Evolutionary conservation across 2,888 invertebrate species (phyloP), one percentile per base, ranked within the genome.

Genomic region (Acanthosepion lycidas): DNA sequence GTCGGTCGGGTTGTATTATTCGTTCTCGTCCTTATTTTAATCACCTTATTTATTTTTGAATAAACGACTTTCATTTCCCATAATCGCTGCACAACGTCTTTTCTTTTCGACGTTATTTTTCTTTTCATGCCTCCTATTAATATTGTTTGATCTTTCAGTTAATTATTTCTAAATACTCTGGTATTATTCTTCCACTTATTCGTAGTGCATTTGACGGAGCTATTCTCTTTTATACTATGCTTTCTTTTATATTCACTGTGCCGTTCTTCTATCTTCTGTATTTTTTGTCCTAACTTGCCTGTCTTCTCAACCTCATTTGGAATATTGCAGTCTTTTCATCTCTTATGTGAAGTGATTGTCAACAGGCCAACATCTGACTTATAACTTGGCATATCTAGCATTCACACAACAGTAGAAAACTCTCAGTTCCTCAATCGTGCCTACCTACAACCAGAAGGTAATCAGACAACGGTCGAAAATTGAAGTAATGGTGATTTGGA

Each of bases 401-500:
- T 33, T 78, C 78, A 78, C 78, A 78, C 78, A 33, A 78, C n/a
- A 12, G 78, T 15, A 3, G n/a, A 78, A 78, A 78, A 78, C 78
- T 78, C 78, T 33, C 78, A 78, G 78, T 78, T 78, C 15, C n/a
- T 78, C 78, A 33, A 78, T 78, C n/a, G 78, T n/a, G 78, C 33
- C n/a, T n/a, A 78, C 15, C 78, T 78, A 78, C n/a, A 78, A 78
- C 78, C n/a, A 78, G 78, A 78, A 78, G 33, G 78, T 78, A 78
- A 78, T 78, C 78, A 78, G 78, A 78, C 78, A 78, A 78, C 78
- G 78, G 78, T 78, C 78, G 78, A 78, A 33, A 78, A 78, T 78
- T 78, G 78, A 78, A 78, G 78, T 78, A 78, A 78, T 78, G 78
- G 78, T 78, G 78, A 78, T 78, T 78, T 78, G 78, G 78, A n/a